phyloP scores from a whole-genome alignment of 2,797 vertebrate genomes.

The Peromyscus melanophrys region DNA sequence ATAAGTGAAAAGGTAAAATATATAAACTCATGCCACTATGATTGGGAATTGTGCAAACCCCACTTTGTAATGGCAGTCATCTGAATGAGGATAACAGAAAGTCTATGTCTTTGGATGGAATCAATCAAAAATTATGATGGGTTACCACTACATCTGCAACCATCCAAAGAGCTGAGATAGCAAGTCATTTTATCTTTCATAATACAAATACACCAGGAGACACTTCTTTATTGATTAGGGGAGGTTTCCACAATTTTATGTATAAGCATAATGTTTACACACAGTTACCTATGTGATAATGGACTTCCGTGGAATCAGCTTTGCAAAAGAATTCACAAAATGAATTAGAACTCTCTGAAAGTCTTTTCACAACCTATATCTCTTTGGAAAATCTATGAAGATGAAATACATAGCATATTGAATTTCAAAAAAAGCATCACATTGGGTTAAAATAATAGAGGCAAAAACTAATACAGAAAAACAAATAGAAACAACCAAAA shows the following conservation, averaged over 20 bases:
- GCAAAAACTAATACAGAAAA: not conserved
- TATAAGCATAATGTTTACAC: not conserved
- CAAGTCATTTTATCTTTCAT: not conserved
- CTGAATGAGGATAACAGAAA: not conserved
- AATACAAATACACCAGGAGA: not conserved
- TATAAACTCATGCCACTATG: not conserved
- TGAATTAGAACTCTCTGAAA: not conserved
- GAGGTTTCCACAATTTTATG: not conserved
- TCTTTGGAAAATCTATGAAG: not conserved
- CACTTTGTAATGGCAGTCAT: not conserved
- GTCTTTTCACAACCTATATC: not conserved
- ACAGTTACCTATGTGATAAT: not conserved
- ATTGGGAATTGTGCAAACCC: not conserved
- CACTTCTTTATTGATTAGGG: not conserved
- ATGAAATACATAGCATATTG: not conserved
- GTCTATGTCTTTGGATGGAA: not conserved
- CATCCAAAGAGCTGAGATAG: not conserved
- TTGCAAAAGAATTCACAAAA: not conserved
- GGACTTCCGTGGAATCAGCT: not conserved
- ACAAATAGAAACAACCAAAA: not conserved
- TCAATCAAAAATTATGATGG: not conserved
- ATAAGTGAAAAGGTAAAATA: not conserved
- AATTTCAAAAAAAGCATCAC: not conserved
- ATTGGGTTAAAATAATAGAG: not conserved
- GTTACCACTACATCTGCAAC: not conserved